Conservation (phyloP, 92 coral and sea anemone genomes). For the Hydrozoanthus gracilis region DNA sequence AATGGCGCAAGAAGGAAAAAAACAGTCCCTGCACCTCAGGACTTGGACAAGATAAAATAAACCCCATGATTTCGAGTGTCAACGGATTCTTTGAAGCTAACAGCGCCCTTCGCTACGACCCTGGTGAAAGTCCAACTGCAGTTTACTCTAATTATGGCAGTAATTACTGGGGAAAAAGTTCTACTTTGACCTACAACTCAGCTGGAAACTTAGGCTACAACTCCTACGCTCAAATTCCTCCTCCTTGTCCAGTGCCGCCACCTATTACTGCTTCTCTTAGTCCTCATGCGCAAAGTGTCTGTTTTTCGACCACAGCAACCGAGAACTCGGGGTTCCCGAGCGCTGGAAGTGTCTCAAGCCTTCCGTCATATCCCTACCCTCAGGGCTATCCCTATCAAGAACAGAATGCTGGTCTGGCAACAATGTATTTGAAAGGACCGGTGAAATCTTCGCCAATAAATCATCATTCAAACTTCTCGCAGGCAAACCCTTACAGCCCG, state of each 20-base stretch:
- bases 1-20: conserved; percentile 98
- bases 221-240: conserved; percentile 74
- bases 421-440: conserved; percentile 76
- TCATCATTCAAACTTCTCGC: conserved; percentile 90
- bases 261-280: conserved; percentile 81
- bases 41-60: conserved; percentile 81
- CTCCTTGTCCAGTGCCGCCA: conserved; percentile 78
- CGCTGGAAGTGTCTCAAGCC: conserved; percentile 69
- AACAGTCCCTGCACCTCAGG: conserved; percentile 79
- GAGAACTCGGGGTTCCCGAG: conserved; percentile 70
- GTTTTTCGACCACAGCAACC: conserved; percentile 80
- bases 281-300: conserved; percentile 58
- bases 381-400: conserved; percentile 82
- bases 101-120: conserved; percentile 79
- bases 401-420: conserved; percentile 66
- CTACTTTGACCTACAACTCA: conserved; percentile 71
- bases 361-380: conserved; percentile 78
- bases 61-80: conserved; percentile 75
- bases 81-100: conserved; percentile 80
- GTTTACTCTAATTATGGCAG: conserved; percentile 81
- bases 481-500: conserved; percentile 77
- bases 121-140: conserved; percentile 78
- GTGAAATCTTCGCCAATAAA: conserved; percentile 72
- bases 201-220: conserved; percentile 78
- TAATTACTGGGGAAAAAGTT: conserved; percentile 84